phyloP scores from a whole-genome alignment of 2,113 vertebrate genomes.

The Scalopus aquaticus region DNA sequence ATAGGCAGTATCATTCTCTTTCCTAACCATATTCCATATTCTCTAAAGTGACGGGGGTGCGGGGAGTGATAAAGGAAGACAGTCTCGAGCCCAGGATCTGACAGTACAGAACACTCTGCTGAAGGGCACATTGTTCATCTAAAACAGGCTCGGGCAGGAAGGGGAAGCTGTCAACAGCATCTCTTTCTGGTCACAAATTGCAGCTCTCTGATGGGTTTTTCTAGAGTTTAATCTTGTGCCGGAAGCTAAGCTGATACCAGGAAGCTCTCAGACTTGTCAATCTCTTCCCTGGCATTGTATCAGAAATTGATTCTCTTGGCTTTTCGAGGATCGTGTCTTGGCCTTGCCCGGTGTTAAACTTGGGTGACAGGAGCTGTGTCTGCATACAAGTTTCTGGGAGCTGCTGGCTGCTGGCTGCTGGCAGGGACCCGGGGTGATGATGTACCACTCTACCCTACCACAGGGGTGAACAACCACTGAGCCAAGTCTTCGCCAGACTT shows the following conservation, averaged over 20 bases:
- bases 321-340: not conserved
- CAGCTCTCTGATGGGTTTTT: not conserved
- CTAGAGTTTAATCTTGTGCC: conserved; percentile 68
- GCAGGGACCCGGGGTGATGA: not conserved
- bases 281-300: conserved; percentile 63
- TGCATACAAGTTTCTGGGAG: not conserved
- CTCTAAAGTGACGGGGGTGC: not conserved
- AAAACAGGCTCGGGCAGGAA: not conserved
- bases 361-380: not conserved
- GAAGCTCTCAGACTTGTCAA: conserved; percentile 58
- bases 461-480: not conserved
- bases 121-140: conserved; percentile 58
- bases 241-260: conserved; percentile 63
- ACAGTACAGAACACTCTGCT: not conserved
- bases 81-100: conserved; percentile 56
- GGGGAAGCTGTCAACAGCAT: conserved; percentile 47
- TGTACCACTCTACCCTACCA: fast-evolving
- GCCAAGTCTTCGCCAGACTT: not conserved
- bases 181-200: conserved; percentile 61
- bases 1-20: not conserved
- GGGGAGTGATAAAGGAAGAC: not conserved
- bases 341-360: not conserved
- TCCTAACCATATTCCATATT: not conserved
- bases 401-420: not conserved
- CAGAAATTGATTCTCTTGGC: conserved; percentile 70